Conservation (phyloP, 2,888 invertebrate species). For the Latheticus oryzae region DNA sequence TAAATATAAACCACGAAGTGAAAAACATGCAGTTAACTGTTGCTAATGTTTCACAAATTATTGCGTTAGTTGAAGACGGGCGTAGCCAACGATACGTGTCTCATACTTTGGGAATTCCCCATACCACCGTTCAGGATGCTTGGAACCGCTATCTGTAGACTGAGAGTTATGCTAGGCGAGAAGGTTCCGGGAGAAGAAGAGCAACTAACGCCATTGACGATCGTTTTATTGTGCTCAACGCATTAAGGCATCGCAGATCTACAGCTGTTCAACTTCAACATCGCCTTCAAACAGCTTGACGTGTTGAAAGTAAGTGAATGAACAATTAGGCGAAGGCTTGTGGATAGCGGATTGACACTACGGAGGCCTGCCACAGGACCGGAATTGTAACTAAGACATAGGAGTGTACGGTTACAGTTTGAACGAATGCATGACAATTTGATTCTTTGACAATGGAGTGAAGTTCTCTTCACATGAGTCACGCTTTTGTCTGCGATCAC, state of each 20-base stretch:
- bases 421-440: neutral
- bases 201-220: neutral
- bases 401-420: neutral
- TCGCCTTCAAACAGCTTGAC: too few relatives aligned
- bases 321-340: constrained; percentile 1
- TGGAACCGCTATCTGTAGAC: too few relatives aligned
- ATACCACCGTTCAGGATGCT: too few relatives aligned
- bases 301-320: too few relatives aligned
- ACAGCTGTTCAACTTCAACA: too few relatives aligned
- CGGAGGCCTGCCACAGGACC: neutral
- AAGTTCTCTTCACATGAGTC: constrained; percentile 1
- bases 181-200: constrained; percentile 1
- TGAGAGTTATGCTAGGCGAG: constrained; percentile 4
- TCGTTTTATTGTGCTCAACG: neutral
- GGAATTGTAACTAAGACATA: neutral
- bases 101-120: too few relatives aligned
- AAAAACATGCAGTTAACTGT: too few relatives aligned
- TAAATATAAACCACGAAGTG: too few relatives aligned
- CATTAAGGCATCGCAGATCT: neutral
- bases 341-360: neutral
- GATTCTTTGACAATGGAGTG: neutral
- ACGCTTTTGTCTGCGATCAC: neutral
- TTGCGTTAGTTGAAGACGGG: too few relatives aligned
- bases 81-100: too few relatives aligned
- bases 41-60: too few relatives aligned